Evolutionary conservation across 2,113 vertebrate species (phyloP).

Genomic region (Myiopsitta monachus): DNA sequence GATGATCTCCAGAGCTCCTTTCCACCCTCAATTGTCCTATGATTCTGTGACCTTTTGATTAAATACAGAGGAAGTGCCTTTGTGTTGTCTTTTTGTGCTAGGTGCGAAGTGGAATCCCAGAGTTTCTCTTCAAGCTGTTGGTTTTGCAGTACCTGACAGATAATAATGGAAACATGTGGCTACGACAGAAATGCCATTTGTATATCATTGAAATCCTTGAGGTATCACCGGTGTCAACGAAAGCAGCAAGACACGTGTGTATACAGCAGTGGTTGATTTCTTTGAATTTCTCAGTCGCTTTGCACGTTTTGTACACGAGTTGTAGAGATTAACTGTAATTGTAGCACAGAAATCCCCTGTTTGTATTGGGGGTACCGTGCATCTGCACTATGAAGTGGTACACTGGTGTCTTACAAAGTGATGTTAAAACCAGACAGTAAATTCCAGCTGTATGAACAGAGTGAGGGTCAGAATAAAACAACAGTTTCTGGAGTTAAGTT

Average conservation of each 20-base stretch:
- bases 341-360: too few species aligned
- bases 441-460: background rate
- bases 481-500: background rate
- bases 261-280: background rate
- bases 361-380: accelerated
- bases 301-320: accelerated
- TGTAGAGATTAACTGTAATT: background rate
- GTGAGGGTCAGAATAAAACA: background rate
- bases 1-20: background rate
- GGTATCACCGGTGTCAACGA: conserved; percentile 33
- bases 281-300: background rate
- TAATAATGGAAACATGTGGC: conserved; percentile 87
- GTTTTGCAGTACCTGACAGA: conserved; percentile 87
- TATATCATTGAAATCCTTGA: conserved; percentile 89
- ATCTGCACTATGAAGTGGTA: background rate
- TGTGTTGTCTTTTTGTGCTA: conserved; percentile 24
- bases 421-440: background rate
- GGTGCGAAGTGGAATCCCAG: conserved; percentile 86
- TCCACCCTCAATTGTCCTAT: background rate
- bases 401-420: background rate
- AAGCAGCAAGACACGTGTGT: conserved; percentile 68
- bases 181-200: conserved; percentile 81
- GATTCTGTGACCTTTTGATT: background rate
- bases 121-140: conserved; percentile 92
- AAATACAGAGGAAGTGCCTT: background rate